These are phyloP conservation scores for Latrodectus hesperus DNA, from an alignment of 2,888 invertebrate genomes.

Conservation along the genomic window DNA sequence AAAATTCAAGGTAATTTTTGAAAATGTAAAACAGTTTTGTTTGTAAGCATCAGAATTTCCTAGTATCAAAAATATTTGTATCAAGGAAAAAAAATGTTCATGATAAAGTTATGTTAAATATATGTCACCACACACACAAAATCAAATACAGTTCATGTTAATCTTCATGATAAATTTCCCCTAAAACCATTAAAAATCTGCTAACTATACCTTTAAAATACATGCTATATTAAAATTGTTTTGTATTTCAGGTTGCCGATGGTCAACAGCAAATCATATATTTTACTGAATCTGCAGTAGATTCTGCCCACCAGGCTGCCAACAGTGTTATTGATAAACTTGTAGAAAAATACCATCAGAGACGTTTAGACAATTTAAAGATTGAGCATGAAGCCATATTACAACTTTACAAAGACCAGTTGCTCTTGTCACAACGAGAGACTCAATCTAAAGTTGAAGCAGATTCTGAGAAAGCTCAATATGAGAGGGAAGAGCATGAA, in stretches of 20 bases:
- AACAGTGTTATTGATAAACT: slow-evolving; percentile 66
- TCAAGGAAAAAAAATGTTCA: too few species aligned
- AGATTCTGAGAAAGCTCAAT: slow-evolving; percentile 54
- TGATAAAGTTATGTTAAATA: too few species aligned
- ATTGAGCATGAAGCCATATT: slow-evolving; percentile 63
- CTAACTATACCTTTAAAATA: too few species aligned
- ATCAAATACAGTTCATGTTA: too few species aligned
- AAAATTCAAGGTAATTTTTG: too few species aligned
- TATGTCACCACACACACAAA: too few species aligned
- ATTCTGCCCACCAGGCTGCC: slow-evolving; percentile 60
- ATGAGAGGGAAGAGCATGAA: slow-evolving; percentile 62
- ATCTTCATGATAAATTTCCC: too few species aligned
- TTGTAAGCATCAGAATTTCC: too few species aligned
- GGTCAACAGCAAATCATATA: slow-evolving; percentile 66
- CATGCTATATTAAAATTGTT: neutral
- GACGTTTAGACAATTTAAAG: slow-evolving; percentile 58
- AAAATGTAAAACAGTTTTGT: too few species aligned
- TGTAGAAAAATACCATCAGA: slow-evolving; percentile 65
- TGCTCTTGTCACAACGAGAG: slow-evolving; percentile 54
- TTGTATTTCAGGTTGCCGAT: slow-evolving; percentile 48
- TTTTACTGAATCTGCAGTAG: slow-evolving; percentile 65
- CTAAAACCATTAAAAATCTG: too few species aligned
- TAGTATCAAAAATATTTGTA: too few species aligned
- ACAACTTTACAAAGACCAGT: slow-evolving; percentile 60
- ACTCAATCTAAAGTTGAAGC: slow-evolving; percentile 64